Base-by-base conservation (phyloP, 23 tunicate species). In the Ciona savignyi region DNA sequence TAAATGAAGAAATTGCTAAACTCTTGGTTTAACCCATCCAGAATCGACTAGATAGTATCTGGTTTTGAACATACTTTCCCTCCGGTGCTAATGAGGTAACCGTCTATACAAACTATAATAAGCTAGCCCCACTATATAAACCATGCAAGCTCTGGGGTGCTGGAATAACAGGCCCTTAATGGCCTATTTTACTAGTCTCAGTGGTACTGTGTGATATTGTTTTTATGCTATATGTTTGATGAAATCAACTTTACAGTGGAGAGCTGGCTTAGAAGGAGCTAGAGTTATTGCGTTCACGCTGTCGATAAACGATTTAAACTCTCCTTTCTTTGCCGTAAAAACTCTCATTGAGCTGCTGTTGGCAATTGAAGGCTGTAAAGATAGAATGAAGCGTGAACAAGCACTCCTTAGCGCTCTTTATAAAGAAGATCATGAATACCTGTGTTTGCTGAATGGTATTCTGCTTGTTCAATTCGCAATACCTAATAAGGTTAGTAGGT, bases 241-340 rank as follows among this genome's bases (percentile, higher is more conserved):
- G 6, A 27, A 23, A 66, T 21, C 77, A 1, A 56, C 3, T 30
- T 78, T 60, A 32, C 74, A 91, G 97, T 91, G 97, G 97, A 74
- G 79, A 35, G 89, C 91, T 20, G 70, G 66, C 26, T 25, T 25
- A 23, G 87, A 84, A 71, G 78, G 70, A 27, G 77, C 76, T 19
- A 69, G 77, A 32, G 97, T 91, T 15, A 71, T 80, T 66, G 49
- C 83, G 1, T 91, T 79, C 63, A 70, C 82, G 25, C 83, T 91
- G 2, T 80, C 97, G 6, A 74, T 91, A 32, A 91, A 84, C 73
- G 83, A 91, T 72, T 65, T 62, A n/a, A 76, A 72, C 29, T 23
- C 76, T 30, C 86, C 87, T 4, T 91, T 73, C 62, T 91, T 84
- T 84, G 84, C 83, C 65, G 30, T 85, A 6, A 79, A 72, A 80